Evolutionary conservation across 1,140 invertebrate species (phyloP).

Genomic region (Neodiprion lecontei): DNA sequence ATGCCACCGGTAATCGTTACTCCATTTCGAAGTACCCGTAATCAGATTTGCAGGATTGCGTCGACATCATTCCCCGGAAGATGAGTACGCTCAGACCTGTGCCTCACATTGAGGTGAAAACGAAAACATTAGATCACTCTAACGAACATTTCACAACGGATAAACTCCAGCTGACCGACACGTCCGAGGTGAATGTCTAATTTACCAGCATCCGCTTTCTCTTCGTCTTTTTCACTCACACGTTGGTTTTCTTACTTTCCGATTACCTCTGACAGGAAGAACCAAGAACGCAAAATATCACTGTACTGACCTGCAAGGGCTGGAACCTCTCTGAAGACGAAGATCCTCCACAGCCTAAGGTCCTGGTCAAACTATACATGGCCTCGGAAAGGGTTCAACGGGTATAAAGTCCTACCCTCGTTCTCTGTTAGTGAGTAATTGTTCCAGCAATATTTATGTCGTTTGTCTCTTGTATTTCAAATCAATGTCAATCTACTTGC

Average conservation of each 20-base stretch:
- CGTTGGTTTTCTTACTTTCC: neutral
- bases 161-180: constrained; percentile 32
- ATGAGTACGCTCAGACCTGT: constrained; percentile 34
- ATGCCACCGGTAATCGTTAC: neutral
- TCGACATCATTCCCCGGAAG: constrained; percentile 27
- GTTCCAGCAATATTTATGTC: constrained; percentile 11
- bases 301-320: constrained; percentile 34
- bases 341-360: constrained; percentile 30
- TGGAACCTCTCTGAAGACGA: constrained; percentile 34
- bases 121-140: constrained; percentile 20
- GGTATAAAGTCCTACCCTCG: constrained; percentile 30
- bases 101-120: constrained; percentile 35
- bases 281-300: constrained; percentile 26
- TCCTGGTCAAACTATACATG: constrained; percentile 37
- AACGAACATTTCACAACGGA: constrained; percentile 27
- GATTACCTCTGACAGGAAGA: neutral
- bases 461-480: constrained; percentile 5
- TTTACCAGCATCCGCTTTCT: neutral
- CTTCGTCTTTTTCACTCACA: neutral
- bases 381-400: constrained; percentile 34
- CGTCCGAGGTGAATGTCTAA: constrained; percentile 28
- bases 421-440: constrained; percentile 40
- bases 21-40: neutral
- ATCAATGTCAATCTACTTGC: constrained; percentile 15
- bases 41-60: constrained; percentile 31